phyloP scores from a whole-genome alignment of 2,113 vertebrate species.

The Apteryx owenii region DNA sequence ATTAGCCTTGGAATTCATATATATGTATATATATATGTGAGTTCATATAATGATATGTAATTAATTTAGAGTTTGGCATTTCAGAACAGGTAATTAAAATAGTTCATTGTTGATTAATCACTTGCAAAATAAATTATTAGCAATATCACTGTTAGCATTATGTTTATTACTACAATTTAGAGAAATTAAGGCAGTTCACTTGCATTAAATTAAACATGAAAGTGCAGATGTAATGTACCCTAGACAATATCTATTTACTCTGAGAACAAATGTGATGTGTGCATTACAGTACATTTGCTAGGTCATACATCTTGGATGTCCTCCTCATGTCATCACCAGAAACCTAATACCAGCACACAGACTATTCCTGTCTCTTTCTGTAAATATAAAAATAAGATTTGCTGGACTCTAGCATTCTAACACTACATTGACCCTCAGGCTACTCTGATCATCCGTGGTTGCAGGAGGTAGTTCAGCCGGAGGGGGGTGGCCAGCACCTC shows the following conservation, averaged over 20 bases:
- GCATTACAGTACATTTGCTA: slow-evolving; percentile 57
- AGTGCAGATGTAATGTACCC: slow-evolving; percentile 47
- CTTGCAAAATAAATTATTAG: slow-evolving; percentile 57
- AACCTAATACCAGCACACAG: not conserved
- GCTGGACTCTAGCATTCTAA: not conserved
- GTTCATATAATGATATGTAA: slow-evolving; percentile 44
- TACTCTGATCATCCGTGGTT: not conserved
- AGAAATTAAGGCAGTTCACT: slow-evolving; percentile 67
- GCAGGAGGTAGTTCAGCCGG: not conserved
- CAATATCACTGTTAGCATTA: slow-evolving; percentile 25
- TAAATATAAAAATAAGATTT: slow-evolving; percentile 22
- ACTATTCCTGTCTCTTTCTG: not conserved
- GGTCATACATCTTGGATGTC: slow-evolving; percentile 50
- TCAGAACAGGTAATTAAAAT: slow-evolving; percentile 69
- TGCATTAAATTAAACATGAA: slow-evolving; percentile 69
- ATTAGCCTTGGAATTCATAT: slow-evolving; percentile 40
- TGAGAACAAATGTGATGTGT: slow-evolving; percentile 53
- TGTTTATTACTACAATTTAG: slow-evolving; percentile 61
- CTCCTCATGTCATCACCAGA: slow-evolving; percentile 28
- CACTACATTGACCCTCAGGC: not conserved
- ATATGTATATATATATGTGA: not conserved
- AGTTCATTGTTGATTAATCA: slow-evolving; percentile 60
- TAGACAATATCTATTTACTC: slow-evolving; percentile 58
- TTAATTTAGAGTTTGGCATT: slow-evolving; percentile 63
- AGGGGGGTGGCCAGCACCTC: not conserved